Evolutionary conservation across 2,797 vertebrate species (phyloP).

Genomic region (Scomberomorus guttatus): DNA sequence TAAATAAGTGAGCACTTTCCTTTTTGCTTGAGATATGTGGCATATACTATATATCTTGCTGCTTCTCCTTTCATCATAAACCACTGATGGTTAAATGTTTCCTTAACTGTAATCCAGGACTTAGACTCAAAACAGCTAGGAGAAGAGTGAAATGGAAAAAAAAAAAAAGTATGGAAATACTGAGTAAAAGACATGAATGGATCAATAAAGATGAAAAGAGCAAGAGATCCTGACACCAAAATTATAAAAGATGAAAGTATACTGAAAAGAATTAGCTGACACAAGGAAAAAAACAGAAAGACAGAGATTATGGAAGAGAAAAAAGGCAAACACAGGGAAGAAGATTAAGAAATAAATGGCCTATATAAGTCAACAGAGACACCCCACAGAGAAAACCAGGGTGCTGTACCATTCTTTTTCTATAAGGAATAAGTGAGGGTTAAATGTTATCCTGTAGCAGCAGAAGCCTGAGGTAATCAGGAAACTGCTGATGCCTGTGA

Average conservation of each 20-base stretch:
- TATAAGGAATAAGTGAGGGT: constrained; percentile 54
- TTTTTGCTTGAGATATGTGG: constrained; percentile 39
- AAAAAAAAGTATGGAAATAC: background rate
- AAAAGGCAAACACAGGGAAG: constrained; percentile 14
- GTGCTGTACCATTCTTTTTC: constrained; percentile 23
- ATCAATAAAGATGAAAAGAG: constrained; percentile 51
- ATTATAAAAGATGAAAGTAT: constrained; percentile 54
- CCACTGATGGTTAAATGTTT: constrained; percentile 65
- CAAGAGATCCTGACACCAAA: constrained; percentile 27
- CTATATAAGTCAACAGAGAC: constrained; percentile 22
- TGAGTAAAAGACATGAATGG: constrained; percentile 24
- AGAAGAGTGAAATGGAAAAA: constrained; percentile 1
- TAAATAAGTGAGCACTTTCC: constrained; percentile 33
- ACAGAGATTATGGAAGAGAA: background rate
- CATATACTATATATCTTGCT: constrained; percentile 29
- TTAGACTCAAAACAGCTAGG: constrained; percentile 35
- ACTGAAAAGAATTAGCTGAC: constrained; percentile 49
- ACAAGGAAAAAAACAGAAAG: constrained; percentile 15
- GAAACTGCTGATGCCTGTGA: constrained; percentile 80
- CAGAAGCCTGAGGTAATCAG: constrained; percentile 68
- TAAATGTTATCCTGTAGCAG: constrained; percentile 64
- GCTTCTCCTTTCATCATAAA: constrained; percentile 61
- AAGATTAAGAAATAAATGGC: constrained; percentile 55
- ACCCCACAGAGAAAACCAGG: constrained; percentile 1
- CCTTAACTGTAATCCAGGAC: constrained; percentile 61